phyloP scores from a whole-genome alignment of 2,113 vertebrate species.

The Polypterus bichir region DNA sequence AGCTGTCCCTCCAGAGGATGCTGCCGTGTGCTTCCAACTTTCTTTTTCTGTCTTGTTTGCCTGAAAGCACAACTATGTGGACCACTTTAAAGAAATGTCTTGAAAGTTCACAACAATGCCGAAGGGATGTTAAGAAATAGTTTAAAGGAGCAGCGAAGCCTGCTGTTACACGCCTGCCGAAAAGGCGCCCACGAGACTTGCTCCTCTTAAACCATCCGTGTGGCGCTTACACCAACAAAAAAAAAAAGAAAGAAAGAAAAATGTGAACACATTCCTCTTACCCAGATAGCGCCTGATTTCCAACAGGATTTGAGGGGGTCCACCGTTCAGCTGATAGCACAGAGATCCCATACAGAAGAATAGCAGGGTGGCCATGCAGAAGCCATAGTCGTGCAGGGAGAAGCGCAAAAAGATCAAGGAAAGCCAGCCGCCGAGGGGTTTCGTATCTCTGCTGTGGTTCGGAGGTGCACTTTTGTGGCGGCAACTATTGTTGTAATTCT shows the following conservation, averaged over 20 bases:
- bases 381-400: slow-evolving; percentile 76
- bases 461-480: slow-evolving; percentile 46
- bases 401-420: slow-evolving; percentile 49
- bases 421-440: slow-evolving; percentile 41
- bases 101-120: too few relatives aligned
- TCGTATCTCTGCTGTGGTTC: slow-evolving; percentile 45
- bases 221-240: neutral
- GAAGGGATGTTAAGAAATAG: too few relatives aligned
- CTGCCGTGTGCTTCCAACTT: too few relatives aligned
- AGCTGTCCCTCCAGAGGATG: too few relatives aligned
- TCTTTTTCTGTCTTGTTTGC: too few relatives aligned
- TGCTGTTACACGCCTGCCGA: slow-evolving; percentile 9
- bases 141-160: neutral
- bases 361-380: slow-evolving; percentile 82
- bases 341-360: slow-evolving; percentile 84
- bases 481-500: slow-evolving; percentile 60
- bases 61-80: too few relatives aligned
- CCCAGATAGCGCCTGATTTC: slow-evolving; percentile 84
- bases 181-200: too few relatives aligned
- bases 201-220: too few relatives aligned
- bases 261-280: slow-evolving; percentile 47
- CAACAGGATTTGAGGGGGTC: slow-evolving; percentile 77
- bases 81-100: too few relatives aligned
- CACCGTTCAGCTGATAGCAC: slow-evolving; percentile 82
- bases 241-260: neutral